phyloP scores from a whole-genome alignment of 2,888 invertebrate species.

The Lasioglossum pauxillum region DNA sequence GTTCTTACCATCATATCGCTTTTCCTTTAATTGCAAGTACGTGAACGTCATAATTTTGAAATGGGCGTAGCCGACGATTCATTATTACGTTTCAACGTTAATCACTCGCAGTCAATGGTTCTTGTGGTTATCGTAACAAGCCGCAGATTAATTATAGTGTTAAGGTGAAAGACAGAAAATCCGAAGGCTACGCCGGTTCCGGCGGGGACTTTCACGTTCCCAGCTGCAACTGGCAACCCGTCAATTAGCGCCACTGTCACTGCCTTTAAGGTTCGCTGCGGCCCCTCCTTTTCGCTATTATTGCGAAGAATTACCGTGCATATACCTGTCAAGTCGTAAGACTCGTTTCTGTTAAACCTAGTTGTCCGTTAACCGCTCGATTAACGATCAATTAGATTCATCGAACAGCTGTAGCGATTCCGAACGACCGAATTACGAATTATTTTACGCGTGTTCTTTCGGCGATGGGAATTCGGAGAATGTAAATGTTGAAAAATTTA shows the following conservation, averaged over 20 bases:
- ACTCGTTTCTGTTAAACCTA: slow-evolving; percentile 62
- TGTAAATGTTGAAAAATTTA: neutral
- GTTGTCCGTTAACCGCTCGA: slow-evolving; percentile 67
- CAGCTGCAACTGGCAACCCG: slow-evolving; percentile 72
- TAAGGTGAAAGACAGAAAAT: slow-evolving; percentile 71
- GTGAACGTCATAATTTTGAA: slow-evolving; percentile 32
- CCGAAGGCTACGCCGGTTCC: slow-evolving; percentile 74
- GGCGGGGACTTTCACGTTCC: slow-evolving; percentile 67
- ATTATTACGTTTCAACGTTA: slow-evolving; percentile 48
- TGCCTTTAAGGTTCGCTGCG: slow-evolving; percentile 64
- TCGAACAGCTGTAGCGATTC: slow-evolving; percentile 72
- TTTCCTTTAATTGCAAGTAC: slow-evolving; percentile 35
- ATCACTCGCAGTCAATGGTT: slow-evolving; percentile 53
- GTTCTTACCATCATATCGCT: neutral
- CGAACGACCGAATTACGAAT: slow-evolving; percentile 55
- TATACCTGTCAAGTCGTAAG: slow-evolving; percentile 60
- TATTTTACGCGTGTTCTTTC: neutral
- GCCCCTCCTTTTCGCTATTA: slow-evolving; percentile 70
- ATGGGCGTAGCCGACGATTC: slow-evolving; percentile 49
- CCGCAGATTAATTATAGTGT: slow-evolving; percentile 73
- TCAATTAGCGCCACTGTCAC: slow-evolving; percentile 75
- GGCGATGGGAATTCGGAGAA: neutral
- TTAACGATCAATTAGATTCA: slow-evolving; percentile 78
- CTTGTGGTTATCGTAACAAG: slow-evolving; percentile 67
- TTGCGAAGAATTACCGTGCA: slow-evolving; percentile 74